A percentile compares a stretch with the other conserved stretches of the same genome.
Conservation (phyloP, 2,888 invertebrate species). For the Sthenelais limicola region DNA sequence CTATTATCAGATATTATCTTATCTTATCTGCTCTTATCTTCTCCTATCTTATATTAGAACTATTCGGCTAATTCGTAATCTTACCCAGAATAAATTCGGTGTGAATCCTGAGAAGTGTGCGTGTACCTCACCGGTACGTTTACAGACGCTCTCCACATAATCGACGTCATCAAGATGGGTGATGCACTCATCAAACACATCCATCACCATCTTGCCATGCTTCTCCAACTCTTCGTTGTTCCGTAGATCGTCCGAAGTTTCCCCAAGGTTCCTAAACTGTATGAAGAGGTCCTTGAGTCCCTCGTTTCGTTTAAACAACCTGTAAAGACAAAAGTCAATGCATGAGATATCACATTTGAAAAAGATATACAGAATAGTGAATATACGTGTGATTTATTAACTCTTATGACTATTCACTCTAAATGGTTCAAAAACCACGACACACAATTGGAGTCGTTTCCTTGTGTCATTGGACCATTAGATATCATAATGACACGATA, state of each 20-base stretch:
- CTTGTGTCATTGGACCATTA: no score
- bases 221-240: constrained; percentile 87
- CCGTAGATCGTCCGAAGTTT: constrained; percentile 85
- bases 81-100: constrained; percentile 35
- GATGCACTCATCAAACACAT: constrained; percentile 39
- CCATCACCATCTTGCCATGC: constrained; percentile 80
- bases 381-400: no score
- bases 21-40: not conserved
- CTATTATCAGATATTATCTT: no score
- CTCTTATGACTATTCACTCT: no score
- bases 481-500: no score
- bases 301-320: constrained; percentile 88
- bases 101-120: constrained; percentile 19
- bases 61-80: not conserved
- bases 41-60: not conserved
- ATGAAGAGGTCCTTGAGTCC: constrained; percentile 78
- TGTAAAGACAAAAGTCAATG: constrained; percentile 71
- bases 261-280: constrained; percentile 78
- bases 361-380: no score
- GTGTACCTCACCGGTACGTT: not conserved
- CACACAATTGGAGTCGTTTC: no score
- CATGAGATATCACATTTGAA: no score
- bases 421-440: no score
- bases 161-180: constrained; percentile 37
- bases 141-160: constrained; percentile 21